phyloP scores from a whole-genome alignment of 2,113 vertebrate genomes.

The Oxygymnocypris stewartii region DNA sequence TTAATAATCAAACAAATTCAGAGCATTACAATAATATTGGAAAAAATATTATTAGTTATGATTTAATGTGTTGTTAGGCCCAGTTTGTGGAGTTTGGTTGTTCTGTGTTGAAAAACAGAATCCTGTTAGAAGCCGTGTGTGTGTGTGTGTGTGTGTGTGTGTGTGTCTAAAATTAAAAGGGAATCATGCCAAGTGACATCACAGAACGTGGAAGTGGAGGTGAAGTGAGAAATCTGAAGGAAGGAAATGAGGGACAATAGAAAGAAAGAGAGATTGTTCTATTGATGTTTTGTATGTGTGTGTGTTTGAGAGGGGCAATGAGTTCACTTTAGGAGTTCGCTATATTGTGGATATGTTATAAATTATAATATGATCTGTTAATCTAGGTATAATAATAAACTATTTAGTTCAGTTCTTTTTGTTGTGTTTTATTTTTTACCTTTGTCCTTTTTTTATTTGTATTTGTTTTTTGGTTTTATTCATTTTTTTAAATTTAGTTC shows the following conservation, averaged over 20 bases:
- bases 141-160: conserved; percentile 34
- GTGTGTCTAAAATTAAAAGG: conserved; percentile 35
- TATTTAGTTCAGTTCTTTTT: too few species aligned
- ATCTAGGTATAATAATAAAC: not conserved
- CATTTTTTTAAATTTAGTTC: too few species aligned
- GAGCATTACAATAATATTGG: not conserved
- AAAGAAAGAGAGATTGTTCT: conserved; percentile 33
- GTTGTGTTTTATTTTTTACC: too few species aligned
- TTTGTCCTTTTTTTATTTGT: too few species aligned
- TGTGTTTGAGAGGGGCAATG: not conserved
- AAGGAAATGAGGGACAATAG: conserved; percentile 58
- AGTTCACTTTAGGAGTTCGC: conserved; percentile 35
- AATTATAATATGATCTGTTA: not conserved
- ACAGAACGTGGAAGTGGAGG: conserved; percentile 50
- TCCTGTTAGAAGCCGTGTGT: too few species aligned
- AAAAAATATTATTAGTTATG: not conserved
- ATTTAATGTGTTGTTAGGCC: not conserved
- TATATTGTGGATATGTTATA: not conserved
- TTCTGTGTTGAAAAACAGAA: not conserved
- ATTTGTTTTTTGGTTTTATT: too few species aligned
- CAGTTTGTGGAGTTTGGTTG: not conserved
- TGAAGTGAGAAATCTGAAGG: conserved; percentile 32
- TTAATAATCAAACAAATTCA: not conserved
- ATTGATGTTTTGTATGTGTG: not conserved
- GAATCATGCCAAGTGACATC: conserved; percentile 47